Evolutionary conservation across 1,140 invertebrate species (phyloP).

Genomic region (Drosophila pachea): DNA sequence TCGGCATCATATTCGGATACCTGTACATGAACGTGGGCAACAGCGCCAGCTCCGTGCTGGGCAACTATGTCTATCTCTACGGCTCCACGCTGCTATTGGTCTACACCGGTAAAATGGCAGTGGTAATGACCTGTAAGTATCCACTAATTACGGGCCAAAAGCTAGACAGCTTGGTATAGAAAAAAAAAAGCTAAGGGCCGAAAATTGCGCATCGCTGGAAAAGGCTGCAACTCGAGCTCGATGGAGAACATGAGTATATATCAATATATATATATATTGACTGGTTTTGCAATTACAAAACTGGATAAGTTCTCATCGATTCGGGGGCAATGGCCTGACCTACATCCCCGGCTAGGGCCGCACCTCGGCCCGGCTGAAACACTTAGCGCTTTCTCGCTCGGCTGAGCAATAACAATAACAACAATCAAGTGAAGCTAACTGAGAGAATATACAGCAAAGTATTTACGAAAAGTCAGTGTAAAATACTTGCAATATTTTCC

Average conservation of each 20-base stretch:
- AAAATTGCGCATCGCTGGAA: no score
- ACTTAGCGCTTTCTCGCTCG: no score
- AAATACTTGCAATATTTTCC: no score
- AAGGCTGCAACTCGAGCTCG: no score
- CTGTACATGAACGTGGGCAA: slow-evolving; percentile 92
- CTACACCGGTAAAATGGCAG: slow-evolving; percentile 97
- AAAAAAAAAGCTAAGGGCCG: no score
- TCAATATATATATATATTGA: background rate
- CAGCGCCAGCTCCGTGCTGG: slow-evolving; percentile 90
- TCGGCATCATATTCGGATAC: slow-evolving; percentile 93
- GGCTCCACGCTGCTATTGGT: slow-evolving; percentile 93
- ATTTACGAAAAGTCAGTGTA: no score
- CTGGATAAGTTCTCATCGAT: background rate
- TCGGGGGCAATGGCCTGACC: background rate
- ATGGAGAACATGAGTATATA: background rate
- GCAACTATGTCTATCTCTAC: slow-evolving; percentile 95
- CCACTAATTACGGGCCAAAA: no score
- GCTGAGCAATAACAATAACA: no score
- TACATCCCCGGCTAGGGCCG: background rate
- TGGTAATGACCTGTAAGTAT: slow-evolving; percentile 94
- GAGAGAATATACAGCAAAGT: no score
- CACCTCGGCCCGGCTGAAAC: no score
- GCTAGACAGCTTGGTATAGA: no score
- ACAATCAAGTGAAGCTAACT: no score
- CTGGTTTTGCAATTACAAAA: background rate